Conservation (phyloP, 2,113 vertebrate genomes). For the Nothocercus julius region DNA sequence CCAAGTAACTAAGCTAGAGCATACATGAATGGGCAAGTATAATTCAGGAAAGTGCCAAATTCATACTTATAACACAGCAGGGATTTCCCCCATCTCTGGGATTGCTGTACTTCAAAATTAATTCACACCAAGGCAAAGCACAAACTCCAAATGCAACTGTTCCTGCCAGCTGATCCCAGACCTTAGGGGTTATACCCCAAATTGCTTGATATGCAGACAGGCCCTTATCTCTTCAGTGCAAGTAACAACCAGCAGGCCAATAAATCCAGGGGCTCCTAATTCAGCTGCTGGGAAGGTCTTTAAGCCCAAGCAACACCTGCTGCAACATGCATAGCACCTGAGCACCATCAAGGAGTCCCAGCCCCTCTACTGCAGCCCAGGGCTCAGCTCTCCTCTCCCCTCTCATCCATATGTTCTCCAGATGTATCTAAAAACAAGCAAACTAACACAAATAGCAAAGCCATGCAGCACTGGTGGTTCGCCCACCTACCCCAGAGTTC, state of each 20-base stretch:
- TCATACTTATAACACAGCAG: neutral
- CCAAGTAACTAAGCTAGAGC: neutral
- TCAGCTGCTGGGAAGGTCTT: neutral
- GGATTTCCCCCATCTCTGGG: neutral
- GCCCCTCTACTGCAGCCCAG: fast-evolving
- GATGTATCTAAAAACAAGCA: neutral
- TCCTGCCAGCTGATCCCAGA: neutral
- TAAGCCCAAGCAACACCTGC: neutral
- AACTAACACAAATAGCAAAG: fast-evolving
- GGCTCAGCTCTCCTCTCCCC: neutral
- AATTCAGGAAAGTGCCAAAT: neutral
- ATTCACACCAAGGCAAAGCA: fast-evolving
- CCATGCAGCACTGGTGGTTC: neutral
- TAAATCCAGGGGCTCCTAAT: no score
- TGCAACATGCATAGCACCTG: neutral
- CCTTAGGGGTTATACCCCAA: neutral
- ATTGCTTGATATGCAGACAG: fast-evolving
- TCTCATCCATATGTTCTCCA: neutral
- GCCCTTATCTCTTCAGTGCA: neutral
- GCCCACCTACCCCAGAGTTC: neutral
- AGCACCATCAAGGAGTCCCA: neutral
- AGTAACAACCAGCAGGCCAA: neutral
- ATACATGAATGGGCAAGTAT: fast-evolving
- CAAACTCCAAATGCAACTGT: fast-evolving
- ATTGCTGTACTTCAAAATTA: neutral